phyloP scores from a whole-genome alignment of 2,888 invertebrate genomes.

The Dryomyza anilis region DNA sequence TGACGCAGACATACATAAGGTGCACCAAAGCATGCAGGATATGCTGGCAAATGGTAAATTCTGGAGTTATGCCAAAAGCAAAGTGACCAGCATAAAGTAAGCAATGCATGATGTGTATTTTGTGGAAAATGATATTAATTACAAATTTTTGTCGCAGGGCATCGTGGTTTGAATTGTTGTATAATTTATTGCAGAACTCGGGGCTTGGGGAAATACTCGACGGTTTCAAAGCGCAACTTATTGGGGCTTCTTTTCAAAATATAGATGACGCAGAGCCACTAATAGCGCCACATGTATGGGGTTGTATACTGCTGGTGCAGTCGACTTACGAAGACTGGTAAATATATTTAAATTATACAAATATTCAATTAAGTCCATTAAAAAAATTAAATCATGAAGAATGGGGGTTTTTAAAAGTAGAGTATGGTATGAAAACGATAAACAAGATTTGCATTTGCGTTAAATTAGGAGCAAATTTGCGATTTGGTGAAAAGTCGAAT shows the following conservation, averaged over 20 bases:
- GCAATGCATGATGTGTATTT: too few relatives aligned
- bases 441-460: too few relatives aligned
- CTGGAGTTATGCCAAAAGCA: conserved; percentile 73
- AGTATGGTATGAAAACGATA: too few relatives aligned
- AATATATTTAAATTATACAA: conserved; percentile 12
- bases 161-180: conserved; percentile 73
- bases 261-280: conserved; percentile 74
- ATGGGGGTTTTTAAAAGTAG: too few relatives aligned
- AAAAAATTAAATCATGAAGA: too few relatives aligned
- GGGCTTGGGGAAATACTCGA: conserved; percentile 62
- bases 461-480: too few relatives aligned
- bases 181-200: conserved; percentile 67
- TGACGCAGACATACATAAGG: conserved; percentile 49
- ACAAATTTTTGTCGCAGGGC: conserved; percentile 50
- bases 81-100: conserved; percentile 62
- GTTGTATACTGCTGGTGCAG: conserved; percentile 70
- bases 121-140: too few relatives aligned
- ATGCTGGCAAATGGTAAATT: conserved; percentile 69
- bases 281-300: conserved; percentile 75
- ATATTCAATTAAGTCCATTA: neutral
- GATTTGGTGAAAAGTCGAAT: too few relatives aligned
- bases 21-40: conserved; percentile 59
- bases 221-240: conserved; percentile 65
- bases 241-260: conserved; percentile 67
- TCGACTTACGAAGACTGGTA: conserved; percentile 64